phyloP scores from a whole-genome alignment of 2,797 vertebrate species.

The Chaenodraco wilsoni region DNA sequence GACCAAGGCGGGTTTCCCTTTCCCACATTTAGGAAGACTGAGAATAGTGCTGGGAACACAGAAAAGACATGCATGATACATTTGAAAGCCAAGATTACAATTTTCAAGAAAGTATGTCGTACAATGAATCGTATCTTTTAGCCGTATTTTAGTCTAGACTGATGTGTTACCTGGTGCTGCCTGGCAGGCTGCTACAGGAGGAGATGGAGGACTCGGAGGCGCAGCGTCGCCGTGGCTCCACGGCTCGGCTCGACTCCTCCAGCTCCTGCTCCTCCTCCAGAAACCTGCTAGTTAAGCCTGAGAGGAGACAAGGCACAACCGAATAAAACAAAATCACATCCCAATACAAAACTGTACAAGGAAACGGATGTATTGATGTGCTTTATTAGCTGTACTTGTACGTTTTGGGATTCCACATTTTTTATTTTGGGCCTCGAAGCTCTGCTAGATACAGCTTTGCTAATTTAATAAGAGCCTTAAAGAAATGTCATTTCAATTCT shows the following conservation, averaged over 20 bases:
- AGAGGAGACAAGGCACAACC: constrained; percentile 26
- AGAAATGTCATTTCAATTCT: constrained; percentile 6
- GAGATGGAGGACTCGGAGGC: constrained; percentile 97
- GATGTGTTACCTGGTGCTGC: constrained; percentile 86
- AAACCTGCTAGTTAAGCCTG: constrained; percentile 92
- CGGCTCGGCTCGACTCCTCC: constrained; percentile 71
- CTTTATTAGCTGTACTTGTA: neutral
- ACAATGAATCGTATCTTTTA: too few relatives aligned
- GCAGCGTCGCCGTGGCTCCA: constrained; percentile 92
- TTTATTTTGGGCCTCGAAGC: neutral
- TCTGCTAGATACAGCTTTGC: neutral
- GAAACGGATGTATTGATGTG: constrained; percentile 1
- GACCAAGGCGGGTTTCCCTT: constrained; percentile 95
- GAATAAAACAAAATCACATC: neutral
- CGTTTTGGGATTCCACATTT: neutral
- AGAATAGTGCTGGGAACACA: constrained; percentile 74
- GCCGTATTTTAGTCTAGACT: too few relatives aligned
- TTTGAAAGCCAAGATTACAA: too few relatives aligned
- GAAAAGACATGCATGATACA: neutral
- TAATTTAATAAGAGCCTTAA: constrained; percentile 20
- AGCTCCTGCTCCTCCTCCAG: constrained; percentile 85
- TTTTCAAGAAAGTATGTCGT: too few relatives aligned
- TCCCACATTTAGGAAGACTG: constrained; percentile 92
- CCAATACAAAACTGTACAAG: neutral
- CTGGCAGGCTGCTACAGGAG: constrained; percentile 92